These are phyloP conservation scores for Pipra filicauda DNA, from an alignment of 2,113 vertebrate genomes.

Conservation along the genomic window DNA sequence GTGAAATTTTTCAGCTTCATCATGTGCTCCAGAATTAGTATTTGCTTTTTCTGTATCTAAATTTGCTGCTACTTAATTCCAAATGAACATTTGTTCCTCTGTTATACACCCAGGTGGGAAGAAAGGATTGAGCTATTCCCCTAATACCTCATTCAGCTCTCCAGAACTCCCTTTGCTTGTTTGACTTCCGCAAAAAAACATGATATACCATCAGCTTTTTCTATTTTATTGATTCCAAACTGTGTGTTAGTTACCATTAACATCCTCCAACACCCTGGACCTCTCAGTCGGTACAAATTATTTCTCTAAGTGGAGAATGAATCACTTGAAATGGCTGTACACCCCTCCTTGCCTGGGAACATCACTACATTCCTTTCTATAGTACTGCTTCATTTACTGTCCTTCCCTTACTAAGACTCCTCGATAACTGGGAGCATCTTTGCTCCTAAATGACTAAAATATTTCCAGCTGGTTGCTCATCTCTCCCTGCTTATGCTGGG, in stretches of 20 bases:
- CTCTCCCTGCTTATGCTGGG: neutral
- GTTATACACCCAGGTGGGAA: neutral
- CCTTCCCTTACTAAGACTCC: neutral
- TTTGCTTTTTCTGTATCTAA: neutral
- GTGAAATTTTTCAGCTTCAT: neutral
- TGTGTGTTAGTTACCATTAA: neutral
- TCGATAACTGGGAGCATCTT: neutral
- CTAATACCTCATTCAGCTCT: neutral
- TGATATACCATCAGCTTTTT: neutral
- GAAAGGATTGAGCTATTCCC: neutral
- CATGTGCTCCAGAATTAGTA: neutral
- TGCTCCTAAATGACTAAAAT: neutral
- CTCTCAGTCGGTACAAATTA: neutral
- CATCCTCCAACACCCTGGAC: neutral
- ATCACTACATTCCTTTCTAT: neutral
- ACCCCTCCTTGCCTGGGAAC: neutral
- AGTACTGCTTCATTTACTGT: neutral
- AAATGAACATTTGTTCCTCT: neutral
- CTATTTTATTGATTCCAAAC: neutral
- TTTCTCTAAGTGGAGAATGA: neutral
- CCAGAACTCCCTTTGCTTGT: neutral
- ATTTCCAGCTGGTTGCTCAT: neutral
- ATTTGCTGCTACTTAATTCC: neutral
- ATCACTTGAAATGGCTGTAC: neutral
- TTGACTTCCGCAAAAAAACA: neutral